Evolutionary conservation across 2,888 invertebrate species (phyloP).

Genomic region (Platycheirus albimanus): DNA sequence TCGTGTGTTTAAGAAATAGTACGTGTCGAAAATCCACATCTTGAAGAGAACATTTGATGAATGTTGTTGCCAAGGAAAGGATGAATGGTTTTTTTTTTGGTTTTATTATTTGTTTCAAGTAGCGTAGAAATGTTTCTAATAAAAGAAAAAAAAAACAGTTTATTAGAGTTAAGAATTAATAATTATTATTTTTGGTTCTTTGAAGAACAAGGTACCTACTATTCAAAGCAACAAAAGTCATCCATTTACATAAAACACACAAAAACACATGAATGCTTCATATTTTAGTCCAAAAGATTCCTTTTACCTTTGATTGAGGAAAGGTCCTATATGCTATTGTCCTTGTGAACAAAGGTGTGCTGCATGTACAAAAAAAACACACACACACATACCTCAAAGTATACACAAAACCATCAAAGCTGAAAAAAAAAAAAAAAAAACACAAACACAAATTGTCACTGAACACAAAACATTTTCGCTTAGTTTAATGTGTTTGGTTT

Average conservation of each 20-base stretch:
- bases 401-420: neutral
- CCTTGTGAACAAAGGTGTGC: neutral
- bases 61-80: neutral
- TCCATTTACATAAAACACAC: neutral
- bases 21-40: neutral
- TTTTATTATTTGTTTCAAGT: neutral
- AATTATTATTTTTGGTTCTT: no score
- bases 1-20: neutral
- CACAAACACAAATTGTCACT: neutral
- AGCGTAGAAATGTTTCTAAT: neutral
- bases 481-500: constrained; percentile 4
- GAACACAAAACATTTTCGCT: constrained; percentile 9
- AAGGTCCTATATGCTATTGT: neutral
- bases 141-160: neutral
- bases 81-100: neutral
- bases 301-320: neutral
- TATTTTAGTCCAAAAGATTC: neutral
- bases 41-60: neutral
- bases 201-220: no score
- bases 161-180: no score
- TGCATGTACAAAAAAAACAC: constrained; percentile 12
- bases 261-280: neutral
- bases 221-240: neutral
- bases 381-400: neutral
- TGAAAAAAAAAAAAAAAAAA: no score